Evolutionary conservation across 2,113 vertebrate genomes (phyloP), one percentile per base, ranked within the genome.

Genomic region (Lota lota): DNA sequence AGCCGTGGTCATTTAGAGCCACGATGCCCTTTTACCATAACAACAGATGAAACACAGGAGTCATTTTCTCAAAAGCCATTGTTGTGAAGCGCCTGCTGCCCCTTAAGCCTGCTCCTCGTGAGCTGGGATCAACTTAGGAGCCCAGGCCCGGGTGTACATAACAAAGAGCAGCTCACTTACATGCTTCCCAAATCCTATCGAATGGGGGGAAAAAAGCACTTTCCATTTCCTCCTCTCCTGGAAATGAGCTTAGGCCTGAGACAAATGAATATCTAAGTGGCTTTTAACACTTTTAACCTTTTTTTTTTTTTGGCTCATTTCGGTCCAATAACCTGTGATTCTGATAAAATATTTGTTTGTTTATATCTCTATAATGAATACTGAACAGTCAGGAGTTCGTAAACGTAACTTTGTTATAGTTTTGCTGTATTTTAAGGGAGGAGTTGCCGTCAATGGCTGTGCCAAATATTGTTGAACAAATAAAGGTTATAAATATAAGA

Each of bases 61-160:
- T 87, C 83, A 92, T 79, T 89, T 91, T 78, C 3, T 88, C 65
- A 56, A 78, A 83, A 88, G 76, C 78, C 87, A 70, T 79, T 91
- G 90, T 92, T 89, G 79, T 79, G 28, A 71, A 69, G 83, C 64
- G 82, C 90, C 86, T 85, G 87, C 83, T 64, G 70, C 87, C 63
- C 85, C 87, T 80, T 87, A 85, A 91, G 92, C 86, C 90, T 89
- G 88, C 92, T 90, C 92, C 87, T 83, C 92, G 92, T 92, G 91
- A 93, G 76, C 87, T 86, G 85, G 82, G 86, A 89, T 89, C 86
- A 90, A 90, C 83, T 91, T 91, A 91, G 89, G 84, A 88, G 88
- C 88, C 87, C 77, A 66, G 88, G 84, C 79, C 74, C 62, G 61
- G 80, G 82, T 87, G 89, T 88, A 89, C 88, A 89, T 90, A 85